Conservation (phyloP, 92 coral and sea anemone genomes). For the Epizoanthus stellaris region DNA sequence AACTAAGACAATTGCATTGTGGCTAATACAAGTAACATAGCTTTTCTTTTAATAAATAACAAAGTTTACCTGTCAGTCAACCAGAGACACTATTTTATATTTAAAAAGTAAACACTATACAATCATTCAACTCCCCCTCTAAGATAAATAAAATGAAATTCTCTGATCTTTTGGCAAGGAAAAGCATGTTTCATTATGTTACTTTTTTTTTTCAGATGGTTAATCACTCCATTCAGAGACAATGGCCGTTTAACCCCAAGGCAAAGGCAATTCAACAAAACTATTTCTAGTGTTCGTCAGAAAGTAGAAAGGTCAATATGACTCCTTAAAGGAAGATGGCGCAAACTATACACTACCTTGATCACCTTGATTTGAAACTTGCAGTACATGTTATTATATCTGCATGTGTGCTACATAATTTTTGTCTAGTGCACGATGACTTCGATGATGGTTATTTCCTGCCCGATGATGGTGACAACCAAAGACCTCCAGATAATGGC, state of each 20-base stretch:
- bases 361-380: slow-evolving; percentile 18
- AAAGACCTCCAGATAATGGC: slow-evolving; percentile 2
- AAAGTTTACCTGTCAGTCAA: too few species aligned
- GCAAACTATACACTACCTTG: slow-evolving; percentile 28
- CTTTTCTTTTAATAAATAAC: too few species aligned
- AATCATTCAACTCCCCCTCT: slow-evolving; percentile 2
- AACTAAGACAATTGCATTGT: too few species aligned
- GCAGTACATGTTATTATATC: slow-evolving; percentile 31
- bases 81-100: too few species aligned
- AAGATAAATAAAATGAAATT: slow-evolving; percentile 1
- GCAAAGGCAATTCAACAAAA: slow-evolving; percentile 20
- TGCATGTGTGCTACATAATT: slow-evolving; percentile 28
- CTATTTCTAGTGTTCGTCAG: slow-evolving; percentile 20
- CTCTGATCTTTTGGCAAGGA: not conserved
- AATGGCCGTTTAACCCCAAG: slow-evolving; percentile 30
- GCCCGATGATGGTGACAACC: slow-evolving; percentile 6
- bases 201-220: slow-evolving; percentile 26
- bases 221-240: slow-evolving; percentile 22
- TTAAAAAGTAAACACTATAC: too few species aligned
- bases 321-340: slow-evolving; percentile 38
- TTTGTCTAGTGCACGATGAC: slow-evolving; percentile 37
- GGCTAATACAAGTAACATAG: too few species aligned
- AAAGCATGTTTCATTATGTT: not conserved
- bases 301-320: slow-evolving; percentile 31
- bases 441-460: slow-evolving; percentile 36